Evolutionary conservation across 2,113 vertebrate genomes (phyloP).

Genomic region (Carassius carassius): DNA sequence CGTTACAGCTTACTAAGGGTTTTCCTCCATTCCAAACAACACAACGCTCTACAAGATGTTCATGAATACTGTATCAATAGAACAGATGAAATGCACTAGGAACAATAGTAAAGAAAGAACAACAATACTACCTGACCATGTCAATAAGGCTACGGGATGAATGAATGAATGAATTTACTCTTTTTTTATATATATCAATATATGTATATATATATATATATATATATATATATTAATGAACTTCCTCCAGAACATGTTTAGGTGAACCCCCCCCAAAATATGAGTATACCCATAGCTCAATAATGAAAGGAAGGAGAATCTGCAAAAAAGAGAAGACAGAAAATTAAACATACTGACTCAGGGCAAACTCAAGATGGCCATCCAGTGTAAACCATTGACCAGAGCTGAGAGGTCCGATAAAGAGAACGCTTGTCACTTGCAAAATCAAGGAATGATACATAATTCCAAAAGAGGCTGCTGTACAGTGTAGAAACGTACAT

Average conservation of each 20-base stretch:
- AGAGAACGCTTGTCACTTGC: constrained; percentile 70
- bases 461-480: constrained; percentile 77
- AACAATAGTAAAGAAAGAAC: constrained; percentile 72
- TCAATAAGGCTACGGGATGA: constrained; percentile 69
- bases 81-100: constrained; percentile 68
- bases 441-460: constrained; percentile 67
- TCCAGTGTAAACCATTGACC: constrained; percentile 62
- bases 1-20: constrained; percentile 62
- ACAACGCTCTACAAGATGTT: constrained; percentile 73
- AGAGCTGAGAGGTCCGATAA: constrained; percentile 73
- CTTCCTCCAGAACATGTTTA: constrained; percentile 76
- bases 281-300: constrained; percentile 45
- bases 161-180: constrained; percentile 77
- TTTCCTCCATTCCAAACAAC: constrained; percentile 62
- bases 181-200: too few species aligned
- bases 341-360: constrained; percentile 63
- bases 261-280: constrained; percentile 67
- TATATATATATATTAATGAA: constrained; percentile 68
- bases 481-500: constrained; percentile 75
- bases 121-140: constrained; percentile 52
- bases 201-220: too few species aligned
- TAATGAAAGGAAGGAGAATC: constrained; percentile 54
- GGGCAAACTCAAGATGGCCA: constrained; percentile 59
- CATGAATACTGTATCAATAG: constrained; percentile 71
- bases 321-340: constrained; percentile 60